A percentile compares a stretch with the other conserved stretches of the same genome.
Evolutionary conservation across 2,888 invertebrate species (phyloP).

Genomic region (Diaperis boleti): DNA sequence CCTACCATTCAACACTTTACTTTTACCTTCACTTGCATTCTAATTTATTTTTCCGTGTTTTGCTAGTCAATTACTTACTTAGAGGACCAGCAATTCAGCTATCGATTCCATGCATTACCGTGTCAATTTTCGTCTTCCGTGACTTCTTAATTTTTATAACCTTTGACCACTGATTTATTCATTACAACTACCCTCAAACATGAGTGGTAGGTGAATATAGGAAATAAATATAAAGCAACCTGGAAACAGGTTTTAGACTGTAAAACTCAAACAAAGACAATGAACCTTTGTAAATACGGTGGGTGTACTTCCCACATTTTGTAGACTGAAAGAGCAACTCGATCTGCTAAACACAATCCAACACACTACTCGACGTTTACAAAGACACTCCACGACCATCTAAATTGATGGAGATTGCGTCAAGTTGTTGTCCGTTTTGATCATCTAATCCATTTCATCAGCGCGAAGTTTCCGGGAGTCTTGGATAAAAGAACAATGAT

Average conservation of each 20-base stretch:
- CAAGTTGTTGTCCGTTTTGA: slow-evolving; percentile 36
- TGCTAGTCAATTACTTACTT: too few relatives aligned
- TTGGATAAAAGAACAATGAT: slow-evolving; percentile 11
- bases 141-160: too few relatives aligned
- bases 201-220: too few relatives aligned
- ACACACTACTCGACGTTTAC: slow-evolving; percentile 40
- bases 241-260: not conserved
- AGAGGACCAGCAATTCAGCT: too few relatives aligned
- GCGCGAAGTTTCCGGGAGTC: slow-evolving; percentile 20
- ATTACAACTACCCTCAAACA: too few relatives aligned
- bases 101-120: too few relatives aligned
- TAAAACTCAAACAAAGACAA: slow-evolving; percentile 45
- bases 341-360: slow-evolving; percentile 47
- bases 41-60: too few relatives aligned
- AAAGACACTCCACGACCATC: slow-evolving; percentile 31
- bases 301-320: slow-evolving; percentile 49
- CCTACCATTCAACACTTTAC: too few relatives aligned
- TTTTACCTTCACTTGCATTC: too few relatives aligned
- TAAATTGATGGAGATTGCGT: slow-evolving; percentile 38
- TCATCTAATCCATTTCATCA: slow-evolving; percentile 34
- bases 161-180: too few relatives aligned
- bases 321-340: slow-evolving; percentile 47
- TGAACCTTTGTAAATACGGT: slow-evolving; percentile 47
- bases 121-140: too few relatives aligned
- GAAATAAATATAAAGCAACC: not conserved